Percentiles rank a stretch among this genome's conserved stretches.
Conservation (phyloP, 1,140 invertebrate genomes). For the Formica selysi region DNA sequence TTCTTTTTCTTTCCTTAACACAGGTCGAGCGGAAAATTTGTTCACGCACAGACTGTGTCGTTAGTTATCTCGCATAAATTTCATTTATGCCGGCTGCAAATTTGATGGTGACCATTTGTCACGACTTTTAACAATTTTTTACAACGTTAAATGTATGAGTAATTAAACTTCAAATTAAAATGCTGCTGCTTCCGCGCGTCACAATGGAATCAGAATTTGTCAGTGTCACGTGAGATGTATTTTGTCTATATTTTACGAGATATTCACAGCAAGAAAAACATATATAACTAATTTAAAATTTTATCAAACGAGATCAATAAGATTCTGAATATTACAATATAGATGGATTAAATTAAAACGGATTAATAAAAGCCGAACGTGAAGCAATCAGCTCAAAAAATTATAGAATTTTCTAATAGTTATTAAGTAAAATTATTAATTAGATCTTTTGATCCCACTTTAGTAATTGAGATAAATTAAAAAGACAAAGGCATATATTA, state of each 20-base stretch:
- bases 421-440: too few species aligned
- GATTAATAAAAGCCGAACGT: too few species aligned
- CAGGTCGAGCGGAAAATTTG: constrained; percentile 38
- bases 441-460: too few species aligned
- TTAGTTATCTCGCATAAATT: constrained; percentile 47
- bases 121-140: constrained; percentile 46
- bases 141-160: constrained; percentile 15
- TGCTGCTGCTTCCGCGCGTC: not conserved
- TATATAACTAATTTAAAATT: too few species aligned
- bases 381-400: too few species aligned
- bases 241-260: not conserved
- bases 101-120: constrained; percentile 36
- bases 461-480: too few species aligned
- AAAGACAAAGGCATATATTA: too few species aligned
- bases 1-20: not conserved
- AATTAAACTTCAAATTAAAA: constrained; percentile 52
- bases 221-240: constrained; percentile 8
- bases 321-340: too few species aligned
- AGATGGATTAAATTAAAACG: too few species aligned
- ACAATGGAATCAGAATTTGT: constrained; percentile 28
- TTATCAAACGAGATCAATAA: too few species aligned
- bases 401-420: too few species aligned
- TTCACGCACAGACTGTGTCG: not conserved
- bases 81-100: not conserved
- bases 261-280: too few species aligned